Conservation (phyloP, 1,140 invertebrate genomes). For the Colletes latitarsis region DNA sequence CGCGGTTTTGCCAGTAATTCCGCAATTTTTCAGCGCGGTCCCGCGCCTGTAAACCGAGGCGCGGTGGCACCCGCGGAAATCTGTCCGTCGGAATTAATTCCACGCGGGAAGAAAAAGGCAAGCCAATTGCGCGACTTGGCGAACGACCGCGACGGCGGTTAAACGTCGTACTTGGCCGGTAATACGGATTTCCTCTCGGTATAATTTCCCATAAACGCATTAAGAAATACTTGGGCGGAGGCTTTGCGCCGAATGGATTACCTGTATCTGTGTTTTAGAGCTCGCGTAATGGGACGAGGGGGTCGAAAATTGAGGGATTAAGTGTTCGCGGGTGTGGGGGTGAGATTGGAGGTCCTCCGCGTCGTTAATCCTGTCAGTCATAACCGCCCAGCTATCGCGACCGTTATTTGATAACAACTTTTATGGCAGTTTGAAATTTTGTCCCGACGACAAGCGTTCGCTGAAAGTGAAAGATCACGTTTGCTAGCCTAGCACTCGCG, state of each 20-base stretch:
- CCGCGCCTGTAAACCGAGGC: background rate
- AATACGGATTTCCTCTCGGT: background rate
- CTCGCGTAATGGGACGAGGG: background rate
- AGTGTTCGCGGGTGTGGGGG: background rate
- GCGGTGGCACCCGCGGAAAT: background rate
- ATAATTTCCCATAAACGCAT: constrained; percentile 10
- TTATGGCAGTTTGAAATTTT: background rate
- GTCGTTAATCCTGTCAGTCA: background rate
- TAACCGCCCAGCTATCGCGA: background rate
- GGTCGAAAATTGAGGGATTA: background rate
- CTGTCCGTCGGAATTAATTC: constrained; percentile 24
- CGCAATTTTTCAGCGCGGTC: constrained; percentile 32
- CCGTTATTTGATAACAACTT: background rate
- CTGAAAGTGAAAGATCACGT: too few relatives aligned
- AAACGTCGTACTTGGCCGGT: background rate
- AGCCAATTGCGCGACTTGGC: constrained; percentile 20
- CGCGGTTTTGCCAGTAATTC: constrained; percentile 7
- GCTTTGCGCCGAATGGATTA: constrained; percentile 5
- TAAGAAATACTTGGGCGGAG: background rate
- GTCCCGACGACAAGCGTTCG: too few relatives aligned
- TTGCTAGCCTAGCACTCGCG: too few relatives aligned
- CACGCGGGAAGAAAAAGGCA: constrained; percentile 7
- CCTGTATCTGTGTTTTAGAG: background rate
- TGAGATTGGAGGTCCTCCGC: background rate
- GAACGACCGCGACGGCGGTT: constrained; percentile 11